Conservation (phyloP, 2,797 vertebrate species). For the Euthynnus affinis region DNA sequence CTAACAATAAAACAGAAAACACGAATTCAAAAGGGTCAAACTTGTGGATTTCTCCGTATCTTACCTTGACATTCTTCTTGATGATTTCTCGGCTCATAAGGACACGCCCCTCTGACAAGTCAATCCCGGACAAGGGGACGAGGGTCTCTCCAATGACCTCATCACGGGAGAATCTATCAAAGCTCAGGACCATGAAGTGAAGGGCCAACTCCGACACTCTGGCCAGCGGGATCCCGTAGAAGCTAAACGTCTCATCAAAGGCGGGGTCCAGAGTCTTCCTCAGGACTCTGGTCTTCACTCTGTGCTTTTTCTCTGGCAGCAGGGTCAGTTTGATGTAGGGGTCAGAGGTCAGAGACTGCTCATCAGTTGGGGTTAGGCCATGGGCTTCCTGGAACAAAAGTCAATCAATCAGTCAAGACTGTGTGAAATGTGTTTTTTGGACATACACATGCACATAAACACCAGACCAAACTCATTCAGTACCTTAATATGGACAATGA, state of each 20-base stretch:
- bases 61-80: constrained; percentile 96
- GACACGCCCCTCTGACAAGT: constrained; percentile 92
- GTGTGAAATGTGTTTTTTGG: background rate
- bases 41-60: constrained; percentile 27
- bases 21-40: background rate
- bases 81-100: constrained; percentile 97
- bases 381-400: constrained; percentile 87
- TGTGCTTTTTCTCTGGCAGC: constrained; percentile 97
- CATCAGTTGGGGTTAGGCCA: constrained; percentile 95
- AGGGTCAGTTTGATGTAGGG: constrained; percentile 99
- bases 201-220: constrained; percentile 93
- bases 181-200: constrained; percentile 96
- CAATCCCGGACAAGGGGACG: constrained; percentile 92
- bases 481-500: constrained; percentile 96
- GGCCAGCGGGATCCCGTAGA: constrained; percentile 94
- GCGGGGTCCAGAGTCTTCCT: constrained; percentile 97
- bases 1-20: background rate
- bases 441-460: background rate
- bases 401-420: background rate
- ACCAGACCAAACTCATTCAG: background rate
- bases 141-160: constrained; percentile 97
- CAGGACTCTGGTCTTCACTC: constrained; percentile 97
- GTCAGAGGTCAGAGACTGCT: constrained; percentile 98
- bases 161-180: constrained; percentile 97
- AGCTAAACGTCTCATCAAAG: constrained; percentile 98